A percentile compares a stretch with the other conserved stretches of the same genome.
Evolutionary conservation across 2,113 vertebrate genomes (phyloP).

Genomic region (Sinocyclocheilus anophthalmus): DNA sequence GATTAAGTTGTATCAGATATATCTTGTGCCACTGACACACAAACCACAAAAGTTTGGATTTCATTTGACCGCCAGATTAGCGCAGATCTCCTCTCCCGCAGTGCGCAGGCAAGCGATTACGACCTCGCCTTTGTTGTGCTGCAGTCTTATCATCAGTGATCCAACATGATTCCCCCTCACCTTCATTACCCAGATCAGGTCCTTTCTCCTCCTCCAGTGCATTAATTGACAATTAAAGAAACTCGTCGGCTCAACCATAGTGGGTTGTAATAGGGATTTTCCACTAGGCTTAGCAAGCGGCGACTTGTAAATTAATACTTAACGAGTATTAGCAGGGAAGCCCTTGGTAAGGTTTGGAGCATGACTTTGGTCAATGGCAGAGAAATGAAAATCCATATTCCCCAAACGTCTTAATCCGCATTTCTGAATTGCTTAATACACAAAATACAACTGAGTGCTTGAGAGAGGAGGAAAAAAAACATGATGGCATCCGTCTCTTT

Average conservation of each 20-base stretch:
- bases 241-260: conserved; percentile 65
- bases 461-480: background rate
- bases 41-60: conserved; percentile 28
- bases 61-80: conserved; percentile 40
- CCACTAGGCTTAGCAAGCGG: conserved; percentile 66
- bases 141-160: conserved; percentile 64
- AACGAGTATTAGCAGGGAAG: conserved; percentile 59
- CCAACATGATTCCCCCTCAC: conserved; percentile 62
- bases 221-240: conserved; percentile 79
- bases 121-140: conserved; percentile 66
- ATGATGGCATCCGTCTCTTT: background rate
- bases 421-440: conserved; percentile 50
- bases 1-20: conserved; percentile 16
- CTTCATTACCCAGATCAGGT: conserved; percentile 57
- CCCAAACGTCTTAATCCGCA: conserved; percentile 59
- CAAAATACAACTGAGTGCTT: conserved; percentile 37
- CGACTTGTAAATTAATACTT: conserved; percentile 73
- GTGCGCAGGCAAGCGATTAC: conserved; percentile 51
- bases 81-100: conserved; percentile 22
- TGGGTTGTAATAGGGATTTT: conserved; percentile 66
- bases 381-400: conserved; percentile 63
- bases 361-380: conserved; percentile 37
- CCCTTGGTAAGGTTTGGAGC: conserved; percentile 54
- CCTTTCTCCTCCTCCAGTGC: conserved; percentile 53
- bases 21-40: conserved; percentile 1